Base-by-base conservation (phyloP, 2,888 invertebrate genomes). In the Plebejus argus region DNA sequence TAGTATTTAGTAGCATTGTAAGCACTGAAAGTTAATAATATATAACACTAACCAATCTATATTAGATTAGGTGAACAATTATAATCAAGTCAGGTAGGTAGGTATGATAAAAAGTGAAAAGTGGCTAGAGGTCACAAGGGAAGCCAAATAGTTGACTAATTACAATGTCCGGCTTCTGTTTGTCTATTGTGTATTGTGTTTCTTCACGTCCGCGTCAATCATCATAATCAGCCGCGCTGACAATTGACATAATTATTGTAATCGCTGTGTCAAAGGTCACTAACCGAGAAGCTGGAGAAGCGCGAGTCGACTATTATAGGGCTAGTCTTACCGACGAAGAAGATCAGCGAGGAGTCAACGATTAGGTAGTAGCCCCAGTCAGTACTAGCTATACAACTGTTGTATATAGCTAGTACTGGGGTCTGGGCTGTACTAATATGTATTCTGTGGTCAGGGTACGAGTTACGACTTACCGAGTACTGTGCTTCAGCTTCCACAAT, bases 61-160 rank as follows among this genome's bases (percentile, higher is more conserved):
- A 56, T 18, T n/a, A n/a, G 20, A 56, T 20, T 8, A 58, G 58
- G 6, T 58, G 18, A 58, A 58, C n/a, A n/a, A n/a, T n/a, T 28
- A n/a, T 58, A 7, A 20, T n/a, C 20, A 58, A 20, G 23, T 8
- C n/a, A 12, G 12, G 5, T 20, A 23, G 61, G 18, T 53, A 53
- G 5, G 15, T 45, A 45, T 35, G 10, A 53, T 4, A 53, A 18
- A 53, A 61, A 61, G 23, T 23, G 23, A 12, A 23, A 23, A 23
- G 4, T 23, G 23, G 12, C 20, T 12, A 6, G 10, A 45, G 20
- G n/a, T 71, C 39, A 35, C 7, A 10, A 20, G 20, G 12, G 45
- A 72, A 72, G 45, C 72, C 72, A 72, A 39, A 45, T 20, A 28
- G 39, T 71, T 39, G 8, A n/a, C 20, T 71, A 71, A 71, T 71